These are phyloP conservation scores for Elysia crispata DNA, from an alignment of 2,888 invertebrate genomes.

Conservation along the genomic window DNA sequence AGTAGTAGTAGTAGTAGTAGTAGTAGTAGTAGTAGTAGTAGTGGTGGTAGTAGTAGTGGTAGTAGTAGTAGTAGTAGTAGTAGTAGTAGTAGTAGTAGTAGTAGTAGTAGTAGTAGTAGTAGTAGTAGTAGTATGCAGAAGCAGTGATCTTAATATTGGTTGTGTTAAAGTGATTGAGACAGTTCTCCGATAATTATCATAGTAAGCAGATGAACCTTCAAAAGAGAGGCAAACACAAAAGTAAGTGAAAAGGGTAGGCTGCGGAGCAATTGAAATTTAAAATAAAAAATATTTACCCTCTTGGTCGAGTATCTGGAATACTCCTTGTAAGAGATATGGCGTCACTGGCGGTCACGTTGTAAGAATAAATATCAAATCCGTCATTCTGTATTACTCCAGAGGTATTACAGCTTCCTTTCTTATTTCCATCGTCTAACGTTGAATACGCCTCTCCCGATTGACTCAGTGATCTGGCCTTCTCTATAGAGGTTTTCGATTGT, in stretches of 20 bases:
- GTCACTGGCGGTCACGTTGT: constrained; percentile 51
- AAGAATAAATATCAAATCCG: constrained; percentile 48
- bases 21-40: constrained; percentile 31
- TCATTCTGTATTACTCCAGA: constrained; percentile 22
- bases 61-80: constrained; percentile 52
- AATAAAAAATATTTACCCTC: no score
- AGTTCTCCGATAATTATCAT: no score
- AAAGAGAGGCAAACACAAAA: background rate
- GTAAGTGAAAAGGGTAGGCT: background rate
- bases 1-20: constrained; percentile 19
- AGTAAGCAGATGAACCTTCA: no score
- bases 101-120: background rate
- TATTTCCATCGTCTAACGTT: no score
- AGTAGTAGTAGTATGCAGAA: constrained; percentile 49
- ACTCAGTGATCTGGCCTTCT: no score
- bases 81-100: constrained; percentile 51
- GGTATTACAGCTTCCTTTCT: no score
- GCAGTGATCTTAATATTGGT: constrained; percentile 21
- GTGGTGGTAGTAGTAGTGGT: constrained; percentile 52
- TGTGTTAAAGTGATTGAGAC: no score
- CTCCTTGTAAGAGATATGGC: constrained; percentile 39
- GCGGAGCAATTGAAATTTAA: background rate
- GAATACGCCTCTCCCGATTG: no score
- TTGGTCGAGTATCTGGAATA: constrained; percentile 50
- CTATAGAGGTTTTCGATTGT: no score